Base-by-base conservation (phyloP, 37 sponge, comb jelly and placozoan species). In the Spongia lamella region DNA sequence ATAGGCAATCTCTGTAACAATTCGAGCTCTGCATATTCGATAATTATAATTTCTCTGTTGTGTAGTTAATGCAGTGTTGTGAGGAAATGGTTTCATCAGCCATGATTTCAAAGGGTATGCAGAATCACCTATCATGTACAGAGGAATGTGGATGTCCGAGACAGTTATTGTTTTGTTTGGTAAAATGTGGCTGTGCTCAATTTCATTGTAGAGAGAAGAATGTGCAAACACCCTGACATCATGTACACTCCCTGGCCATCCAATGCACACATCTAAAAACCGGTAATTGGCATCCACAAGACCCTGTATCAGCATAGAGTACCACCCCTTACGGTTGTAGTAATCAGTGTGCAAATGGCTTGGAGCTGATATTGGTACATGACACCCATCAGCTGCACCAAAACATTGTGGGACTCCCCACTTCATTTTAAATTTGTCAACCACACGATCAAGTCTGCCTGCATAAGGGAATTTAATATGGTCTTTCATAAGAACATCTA, bases 241-340 rank as follows among this genome's bases (percentile, higher is more conserved):
- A n/a, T 82, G 83, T 40, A 82, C 75, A 36, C 61, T 39, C 21
- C 73, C 82, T 21, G 82, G 82, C 82, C 72, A 72, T 7, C 73
- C 64, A 29, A 79, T 38, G 47, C 58, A 58, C 13, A 69, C 51
- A 59, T 79, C 62, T 43, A 11, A 69, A 37, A 78, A 78, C 63
- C 14, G 19, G 9, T 62, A 70, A 20, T 11, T 27, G 30, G 68
- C 30, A 32, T 81, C 22, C 15, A 81, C 82, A 17, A 34, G 31
- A 11, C 72, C 82, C 49, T 81, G 82, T 22, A 81, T 16, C 13
- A 81, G 5, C 7, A 82, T 34, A 17, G 75, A 82, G 56, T 82
- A 59, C 57, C 57, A 82, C 0, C 83, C 83, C 40, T 82, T 73
- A 24, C 83, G 37, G 43, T 82, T 74, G 37, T 74, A 82, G 38